Evolutionary conservation across 2,113 vertebrate genomes (phyloP).

Genomic region (Poeciliopsis retropinna): DNA sequence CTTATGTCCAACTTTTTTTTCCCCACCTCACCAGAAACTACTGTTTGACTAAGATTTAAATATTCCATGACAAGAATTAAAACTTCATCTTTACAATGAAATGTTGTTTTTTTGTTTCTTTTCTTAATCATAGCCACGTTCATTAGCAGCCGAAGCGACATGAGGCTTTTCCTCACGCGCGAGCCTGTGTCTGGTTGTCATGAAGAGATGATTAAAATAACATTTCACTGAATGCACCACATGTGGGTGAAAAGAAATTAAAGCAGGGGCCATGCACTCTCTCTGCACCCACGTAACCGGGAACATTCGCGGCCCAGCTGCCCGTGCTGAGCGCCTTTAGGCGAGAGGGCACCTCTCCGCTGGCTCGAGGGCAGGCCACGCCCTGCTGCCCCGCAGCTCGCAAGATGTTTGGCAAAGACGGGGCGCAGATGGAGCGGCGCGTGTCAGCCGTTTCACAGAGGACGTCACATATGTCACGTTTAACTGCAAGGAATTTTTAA

Average conservation of each 20-base stretch:
- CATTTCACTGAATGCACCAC: conserved; percentile 24
- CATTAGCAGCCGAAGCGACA: background rate
- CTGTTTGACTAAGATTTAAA: background rate
- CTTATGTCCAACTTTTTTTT: background rate
- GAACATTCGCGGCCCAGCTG: conserved; percentile 67
- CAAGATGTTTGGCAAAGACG: conserved; percentile 59
- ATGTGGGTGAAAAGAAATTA: conserved; percentile 45
- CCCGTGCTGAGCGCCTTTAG: conserved; percentile 62
- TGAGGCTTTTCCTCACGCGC: conserved; percentile 13
- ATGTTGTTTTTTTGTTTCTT: too few relatives aligned
- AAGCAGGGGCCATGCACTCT: conserved; percentile 39
- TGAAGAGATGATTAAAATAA: conserved; percentile 43
- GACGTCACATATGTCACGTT: conserved; percentile 26
- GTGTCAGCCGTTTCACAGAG: conserved; percentile 9
- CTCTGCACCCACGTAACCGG: conserved; percentile 32
- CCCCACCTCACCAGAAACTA: background rate
- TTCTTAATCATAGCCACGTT: too few relatives aligned
- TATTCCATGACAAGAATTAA: background rate
- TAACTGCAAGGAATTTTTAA: conserved; percentile 3
- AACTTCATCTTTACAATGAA: background rate
- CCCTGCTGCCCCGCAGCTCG: conserved; percentile 62
- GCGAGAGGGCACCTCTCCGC: conserved; percentile 62
- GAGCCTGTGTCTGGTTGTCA: conserved; percentile 32
- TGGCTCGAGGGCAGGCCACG: conserved; percentile 67
- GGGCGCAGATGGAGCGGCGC: conserved; percentile 62